Evolutionary conservation across 2,113 vertebrate species (phyloP).

Genomic region (Dolichotis patagonum): DNA sequence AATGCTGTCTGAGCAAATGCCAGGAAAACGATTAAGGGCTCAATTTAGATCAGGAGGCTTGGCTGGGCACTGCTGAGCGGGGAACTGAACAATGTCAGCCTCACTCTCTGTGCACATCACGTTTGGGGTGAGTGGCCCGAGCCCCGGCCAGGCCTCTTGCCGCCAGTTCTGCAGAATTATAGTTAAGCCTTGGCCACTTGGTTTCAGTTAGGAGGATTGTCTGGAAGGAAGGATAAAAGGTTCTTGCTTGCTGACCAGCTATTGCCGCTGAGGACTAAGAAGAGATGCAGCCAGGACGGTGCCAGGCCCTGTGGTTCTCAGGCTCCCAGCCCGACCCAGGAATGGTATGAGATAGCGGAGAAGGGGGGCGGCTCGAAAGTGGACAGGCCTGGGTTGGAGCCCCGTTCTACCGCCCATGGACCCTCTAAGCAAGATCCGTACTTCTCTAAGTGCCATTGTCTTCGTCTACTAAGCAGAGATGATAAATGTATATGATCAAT

Average conservation of each 20-base stretch:
- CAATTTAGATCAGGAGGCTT: constrained; percentile 58
- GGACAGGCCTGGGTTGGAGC: neutral
- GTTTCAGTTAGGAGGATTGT: constrained; percentile 72
- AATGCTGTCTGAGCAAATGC: constrained; percentile 60
- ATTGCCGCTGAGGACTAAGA: constrained; percentile 5
- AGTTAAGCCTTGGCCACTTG: constrained; percentile 67
- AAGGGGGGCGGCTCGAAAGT: neutral
- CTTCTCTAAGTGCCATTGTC: neutral
- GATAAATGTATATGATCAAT: neutral
- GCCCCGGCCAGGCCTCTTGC: constrained; percentile 48
- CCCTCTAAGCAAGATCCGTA: constrained; percentile 1
- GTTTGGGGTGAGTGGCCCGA: constrained; percentile 54
- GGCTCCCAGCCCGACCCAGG: constrained; percentile 52
- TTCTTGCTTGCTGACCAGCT: constrained; percentile 33
- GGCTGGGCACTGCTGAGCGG: constrained; percentile 31
- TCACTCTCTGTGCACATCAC: constrained; percentile 76
- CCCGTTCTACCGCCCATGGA: neutral
- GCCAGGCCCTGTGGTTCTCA: constrained; percentile 55
- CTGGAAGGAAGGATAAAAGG: constrained; percentile 68
- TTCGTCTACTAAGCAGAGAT: constrained; percentile 9
- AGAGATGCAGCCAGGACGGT: neutral
- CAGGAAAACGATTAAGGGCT: constrained; percentile 71
- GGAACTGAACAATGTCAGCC: constrained; percentile 46
- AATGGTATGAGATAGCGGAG: neutral
- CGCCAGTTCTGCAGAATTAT: constrained; percentile 61